Base-by-base conservation (phyloP, 2,888 invertebrate species). In the Oxyteleia sp. region DNA sequence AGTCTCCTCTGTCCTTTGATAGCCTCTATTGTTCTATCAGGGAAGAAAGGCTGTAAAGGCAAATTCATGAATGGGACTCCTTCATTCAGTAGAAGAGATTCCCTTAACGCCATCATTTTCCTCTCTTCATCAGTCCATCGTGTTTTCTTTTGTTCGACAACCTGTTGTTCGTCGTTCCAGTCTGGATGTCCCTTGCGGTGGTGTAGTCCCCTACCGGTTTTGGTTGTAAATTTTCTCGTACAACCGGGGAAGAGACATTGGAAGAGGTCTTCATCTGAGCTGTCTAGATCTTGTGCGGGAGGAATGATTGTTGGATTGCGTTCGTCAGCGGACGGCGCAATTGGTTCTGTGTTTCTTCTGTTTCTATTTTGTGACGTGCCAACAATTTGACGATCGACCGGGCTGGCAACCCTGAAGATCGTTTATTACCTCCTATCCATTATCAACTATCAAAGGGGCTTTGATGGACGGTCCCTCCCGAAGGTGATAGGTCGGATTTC, bases 41-140 rank as follows among this genome's bases (percentile, higher is more conserved):
- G 23, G 18, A 82, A 82, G 13, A 10, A 47, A 1, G 16, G 41
- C 2, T 8, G 5, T 10, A 81, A 51, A 10, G 69, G 64, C 11
- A 71, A 59, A 29, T 85, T 85, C 4, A 85, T 47, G 18, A 68
- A 71, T n/a, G 38, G 38, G 0, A 7, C 47, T 4, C 71, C 68
- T 10, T 23, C 16, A 0, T 20, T 11, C 0, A 57, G 45, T 0
- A 79, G 43, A 2, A 13, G 1, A 3, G 68, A 41, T 26, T 78
- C 76, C 16, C 16, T 41, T n/a, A 16, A 20, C 0, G 76, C 76
- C 20, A 78, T 10, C 16, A 78, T 18, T 1, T 10, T 10, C 1
- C 32, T 13, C 13, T 78, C 68, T 35, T 78, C 76, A 0, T 49
- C 51, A 4, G 47, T 45, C 68, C 76, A 78, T 29, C 55, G 1